A percentile compares a stretch with the other conserved stretches of the same genome.
phyloP scores from a whole-genome alignment of 2,888 invertebrate species.

The Emmelina monodactyla region DNA sequence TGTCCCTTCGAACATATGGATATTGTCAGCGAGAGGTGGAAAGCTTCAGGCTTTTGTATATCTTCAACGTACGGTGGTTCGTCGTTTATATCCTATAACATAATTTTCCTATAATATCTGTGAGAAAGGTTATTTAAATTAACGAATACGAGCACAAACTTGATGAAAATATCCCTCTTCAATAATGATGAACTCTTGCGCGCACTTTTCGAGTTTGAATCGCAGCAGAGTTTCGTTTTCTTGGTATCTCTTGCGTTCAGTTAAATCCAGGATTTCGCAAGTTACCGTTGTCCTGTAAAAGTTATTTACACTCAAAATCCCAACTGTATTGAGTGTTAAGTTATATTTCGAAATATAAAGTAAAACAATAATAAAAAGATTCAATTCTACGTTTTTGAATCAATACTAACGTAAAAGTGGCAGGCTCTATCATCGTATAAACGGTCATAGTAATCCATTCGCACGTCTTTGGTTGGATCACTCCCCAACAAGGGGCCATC shows the following conservation, averaged over 20 bases:
- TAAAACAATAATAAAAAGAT: no score
- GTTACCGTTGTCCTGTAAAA: conserved; percentile 39
- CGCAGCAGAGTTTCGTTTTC: conserved; percentile 38
- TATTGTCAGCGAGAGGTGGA: conserved; percentile 41
- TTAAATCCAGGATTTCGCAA: conserved; percentile 51
- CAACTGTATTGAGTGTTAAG: no score
- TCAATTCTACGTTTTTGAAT: no score
- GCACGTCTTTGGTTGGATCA: conserved; percentile 37
- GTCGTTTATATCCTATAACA: conserved; percentile 51
- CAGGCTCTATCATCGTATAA: conserved; percentile 51
- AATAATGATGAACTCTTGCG: conserved; percentile 52
- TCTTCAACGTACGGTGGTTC: conserved; percentile 47
- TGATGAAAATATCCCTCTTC: conserved; percentile 42
- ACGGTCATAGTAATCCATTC: conserved; percentile 60
- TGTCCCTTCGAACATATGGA: conserved; percentile 50
- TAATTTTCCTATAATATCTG: no score
- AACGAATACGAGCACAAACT: conserved; percentile 28
- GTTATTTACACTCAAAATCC: no score
- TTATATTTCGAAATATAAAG: no score
- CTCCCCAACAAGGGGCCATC: conserved; percentile 59
- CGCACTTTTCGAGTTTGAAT: conserved; percentile 44
- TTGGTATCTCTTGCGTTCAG: conserved; percentile 40
- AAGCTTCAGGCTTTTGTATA: conserved; percentile 39
- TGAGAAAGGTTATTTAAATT: no score
- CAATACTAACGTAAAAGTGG: conserved; percentile 49